phyloP scores from a whole-genome alignment of 2,113 vertebrate species.

The Tachuris rubrigastra region DNA sequence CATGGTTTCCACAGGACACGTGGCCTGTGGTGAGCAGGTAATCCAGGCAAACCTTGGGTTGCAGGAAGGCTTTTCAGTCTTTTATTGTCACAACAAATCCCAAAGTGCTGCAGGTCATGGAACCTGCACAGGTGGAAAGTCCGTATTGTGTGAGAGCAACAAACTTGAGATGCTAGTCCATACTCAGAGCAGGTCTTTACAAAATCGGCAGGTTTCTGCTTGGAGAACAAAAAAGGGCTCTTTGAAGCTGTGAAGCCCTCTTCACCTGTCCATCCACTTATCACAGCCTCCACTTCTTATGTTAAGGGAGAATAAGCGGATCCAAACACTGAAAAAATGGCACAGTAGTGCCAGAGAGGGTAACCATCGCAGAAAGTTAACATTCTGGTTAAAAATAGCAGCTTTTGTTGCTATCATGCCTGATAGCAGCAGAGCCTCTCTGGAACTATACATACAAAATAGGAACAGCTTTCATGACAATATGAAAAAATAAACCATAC shows the following conservation, averaged over 20 bases:
- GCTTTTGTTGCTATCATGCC: not conserved
- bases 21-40: not conserved
- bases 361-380: not conserved
- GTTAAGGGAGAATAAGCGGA: not conserved
- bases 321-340: not conserved
- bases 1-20: rapidly evolving
- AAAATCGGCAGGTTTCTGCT: not conserved
- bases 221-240: not conserved
- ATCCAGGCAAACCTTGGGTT: not conserved
- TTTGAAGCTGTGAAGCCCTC: not conserved
- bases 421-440: not conserved
- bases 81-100: not conserved
- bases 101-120: rapidly evolving
- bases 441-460: not conserved
- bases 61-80: not conserved
- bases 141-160: not conserved
- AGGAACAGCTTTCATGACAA: not conserved
- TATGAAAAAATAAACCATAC: not conserved
- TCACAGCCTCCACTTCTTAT: not conserved
- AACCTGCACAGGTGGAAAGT: not conserved
- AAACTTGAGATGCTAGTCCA: not conserved
- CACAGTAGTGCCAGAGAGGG: not conserved
- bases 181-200: not conserved
- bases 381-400: not conserved
- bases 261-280: not conserved